These are phyloP conservation scores for Dreissena rostriformis DNA, from an alignment of 1,140 invertebrate genomes.

Conservation along the genomic window DNA sequence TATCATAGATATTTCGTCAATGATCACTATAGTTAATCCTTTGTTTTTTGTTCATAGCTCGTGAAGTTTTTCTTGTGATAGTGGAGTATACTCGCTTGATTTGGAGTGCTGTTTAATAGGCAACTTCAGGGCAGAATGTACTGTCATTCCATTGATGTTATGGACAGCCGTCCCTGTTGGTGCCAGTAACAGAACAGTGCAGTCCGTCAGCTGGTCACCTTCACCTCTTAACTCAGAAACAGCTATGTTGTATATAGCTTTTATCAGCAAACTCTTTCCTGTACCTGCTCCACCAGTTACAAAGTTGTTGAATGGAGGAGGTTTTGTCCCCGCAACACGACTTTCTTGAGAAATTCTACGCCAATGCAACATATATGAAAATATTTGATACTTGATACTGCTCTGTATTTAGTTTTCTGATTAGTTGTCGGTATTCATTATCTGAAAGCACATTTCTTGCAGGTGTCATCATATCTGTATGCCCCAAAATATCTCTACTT, in stretches of 20 bases:
- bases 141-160: conserved; percentile 28
- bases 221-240: conserved; percentile 13
- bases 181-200: conserved; percentile 21
- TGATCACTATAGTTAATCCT: conserved; percentile 17
- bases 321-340: not conserved
- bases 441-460: conserved; percentile 10
- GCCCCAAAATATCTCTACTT: too few species aligned
- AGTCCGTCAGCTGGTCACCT: conserved; percentile 9
- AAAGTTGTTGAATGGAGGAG: conserved; percentile 8
- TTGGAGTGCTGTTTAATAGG: conserved; percentile 24
- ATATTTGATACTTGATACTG: not conserved
- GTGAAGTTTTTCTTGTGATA: conserved; percentile 36
- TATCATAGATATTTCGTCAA: conserved; percentile 36
- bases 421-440: conserved; percentile 10
- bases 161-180: conserved; percentile 29
- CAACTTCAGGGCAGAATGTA: conserved; percentile 28
- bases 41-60: not conserved
- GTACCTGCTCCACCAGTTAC: conserved; percentile 28
- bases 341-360: not conserved
- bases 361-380: conserved; percentile 10
- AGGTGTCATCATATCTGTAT: too few species aligned
- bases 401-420: not conserved
- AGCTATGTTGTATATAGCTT: conserved; percentile 32
- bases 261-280: conserved; percentile 13
- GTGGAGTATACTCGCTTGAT: conserved; percentile 5